phyloP scores from a whole-genome alignment of 1,140 invertebrate genomes.

The Cydia amplana region DNA sequence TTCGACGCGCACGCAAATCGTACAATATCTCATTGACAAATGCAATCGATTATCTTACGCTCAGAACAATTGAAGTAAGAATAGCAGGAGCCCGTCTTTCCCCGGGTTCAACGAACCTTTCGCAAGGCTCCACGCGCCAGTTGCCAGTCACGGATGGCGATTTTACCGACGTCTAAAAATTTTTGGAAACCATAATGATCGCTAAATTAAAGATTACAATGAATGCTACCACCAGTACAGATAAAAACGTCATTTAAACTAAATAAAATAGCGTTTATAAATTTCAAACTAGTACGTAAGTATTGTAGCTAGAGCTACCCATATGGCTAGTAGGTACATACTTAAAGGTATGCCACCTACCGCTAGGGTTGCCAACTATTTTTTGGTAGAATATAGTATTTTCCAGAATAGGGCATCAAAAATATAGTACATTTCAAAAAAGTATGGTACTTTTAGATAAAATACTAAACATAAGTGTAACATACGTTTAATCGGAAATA shows the following conservation, averaged over 20 bases:
- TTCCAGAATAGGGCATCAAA: too few species aligned
- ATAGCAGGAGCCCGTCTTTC: constrained; percentile 19
- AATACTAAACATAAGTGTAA: too few species aligned
- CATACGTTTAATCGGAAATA: too few species aligned
- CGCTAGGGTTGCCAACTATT: too few species aligned
- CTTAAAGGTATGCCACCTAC: too few species aligned
- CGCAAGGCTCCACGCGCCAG: constrained; percentile 29
- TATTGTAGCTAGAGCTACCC: neutral
- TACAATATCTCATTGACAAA: constrained; percentile 23
- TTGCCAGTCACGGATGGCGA: constrained; percentile 18
- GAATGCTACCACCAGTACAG: neutral
- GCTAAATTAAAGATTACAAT: neutral
- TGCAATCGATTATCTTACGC: constrained; percentile 29
- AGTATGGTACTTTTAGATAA: too few species aligned
- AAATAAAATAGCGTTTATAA: neutral
- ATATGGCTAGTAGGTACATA: too few species aligned
- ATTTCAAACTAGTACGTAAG: neutral
- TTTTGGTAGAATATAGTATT: too few species aligned
- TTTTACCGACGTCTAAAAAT: constrained; percentile 16
- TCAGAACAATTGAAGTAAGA: constrained; percentile 16
- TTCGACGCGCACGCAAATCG: constrained; percentile 6
- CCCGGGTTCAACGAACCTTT: constrained; percentile 30
- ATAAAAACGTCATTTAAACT: neutral
- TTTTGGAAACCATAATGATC: constrained; percentile 32
- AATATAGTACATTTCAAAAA: too few species aligned